Evolutionary conservation across 2,797 vertebrate genomes (phyloP).

Genomic region (Simalia tracyae): DNA sequence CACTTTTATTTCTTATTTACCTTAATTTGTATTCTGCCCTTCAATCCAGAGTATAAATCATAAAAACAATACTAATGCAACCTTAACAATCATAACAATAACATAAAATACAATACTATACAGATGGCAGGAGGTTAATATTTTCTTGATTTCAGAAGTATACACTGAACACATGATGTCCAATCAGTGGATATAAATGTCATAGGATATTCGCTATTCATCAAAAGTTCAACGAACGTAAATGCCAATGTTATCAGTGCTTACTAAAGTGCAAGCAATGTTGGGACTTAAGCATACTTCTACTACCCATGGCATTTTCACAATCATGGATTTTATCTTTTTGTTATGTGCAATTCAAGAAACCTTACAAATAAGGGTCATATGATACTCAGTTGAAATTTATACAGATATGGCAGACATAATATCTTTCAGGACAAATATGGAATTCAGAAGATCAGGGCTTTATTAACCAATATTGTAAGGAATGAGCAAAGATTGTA

Average conservation of each 20-base stretch:
- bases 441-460: neutral
- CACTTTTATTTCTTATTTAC: neutral
- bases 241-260: neutral
- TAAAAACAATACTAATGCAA: neutral
- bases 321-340: neutral
- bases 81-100: neutral
- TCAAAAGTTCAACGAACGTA: neutral
- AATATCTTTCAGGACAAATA: neutral
- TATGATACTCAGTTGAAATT: neutral
- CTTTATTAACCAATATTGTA: neutral
- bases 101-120: neutral
- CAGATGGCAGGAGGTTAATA: neutral
- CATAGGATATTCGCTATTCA: neutral
- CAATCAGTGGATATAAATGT: neutral
- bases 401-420: neutral
- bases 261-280: neutral
- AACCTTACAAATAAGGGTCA: neutral
- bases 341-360: neutral
- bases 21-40: neutral
- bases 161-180: neutral
- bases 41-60: neutral
- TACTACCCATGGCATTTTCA: neutral
- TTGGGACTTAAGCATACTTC: neutral
- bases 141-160: neutral
- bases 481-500: neutral